Base-by-base conservation (phyloP, 2,113 vertebrate genomes). In the Saccopteryx leptura region DNA sequence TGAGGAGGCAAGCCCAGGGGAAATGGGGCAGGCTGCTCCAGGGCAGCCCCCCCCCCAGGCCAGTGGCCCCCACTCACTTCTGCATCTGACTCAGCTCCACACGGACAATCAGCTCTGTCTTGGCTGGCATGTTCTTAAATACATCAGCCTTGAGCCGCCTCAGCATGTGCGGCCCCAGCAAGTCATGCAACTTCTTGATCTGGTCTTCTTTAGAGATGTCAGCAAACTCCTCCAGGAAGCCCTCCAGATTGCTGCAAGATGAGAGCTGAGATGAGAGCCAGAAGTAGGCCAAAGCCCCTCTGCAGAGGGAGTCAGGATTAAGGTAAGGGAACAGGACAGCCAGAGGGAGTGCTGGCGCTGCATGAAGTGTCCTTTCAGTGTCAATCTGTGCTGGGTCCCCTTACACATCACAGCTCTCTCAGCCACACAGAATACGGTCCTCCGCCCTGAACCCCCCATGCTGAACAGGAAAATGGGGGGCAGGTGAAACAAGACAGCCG, bases 151-250 rank as follows among this genome's bases (percentile, higher is more conserved):
- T 99, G 94, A 99, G 99, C 85, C 99, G 98, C 69, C 99, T 96
- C 65, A 99, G 99, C 99, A 99, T 99, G 98, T 99, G 99, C 0
- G 99, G 99, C 23, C 99, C 99, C 90, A 99, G 98, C 88, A 99
- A 98, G 93, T 99, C 99, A 0, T 99, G 99, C 13, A 99, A 99
- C 96, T 99, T 99, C 95, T 99, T 99, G 98, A 99, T 99, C 98
- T 99, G 99, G 98, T 99, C 99, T 94, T 99, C 99, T 98, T 99
- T 99, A 58, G 99, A 99, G 97, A 99, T 99, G 96, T 99, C 99
- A 0, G 99, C 99, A 98, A 99, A 99, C 98, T 99, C 99, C 98
- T 99, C 99, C 98, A 99, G 98, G 98, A 99, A 99, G 5, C 99
- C 99, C 21, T 99, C 99, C 98, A 99, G 98, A 98, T 99, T 99